These are phyloP conservation scores for Timema podura DNA, from an alignment of 2,888 invertebrate genomes.

Conservation along the genomic window DNA sequence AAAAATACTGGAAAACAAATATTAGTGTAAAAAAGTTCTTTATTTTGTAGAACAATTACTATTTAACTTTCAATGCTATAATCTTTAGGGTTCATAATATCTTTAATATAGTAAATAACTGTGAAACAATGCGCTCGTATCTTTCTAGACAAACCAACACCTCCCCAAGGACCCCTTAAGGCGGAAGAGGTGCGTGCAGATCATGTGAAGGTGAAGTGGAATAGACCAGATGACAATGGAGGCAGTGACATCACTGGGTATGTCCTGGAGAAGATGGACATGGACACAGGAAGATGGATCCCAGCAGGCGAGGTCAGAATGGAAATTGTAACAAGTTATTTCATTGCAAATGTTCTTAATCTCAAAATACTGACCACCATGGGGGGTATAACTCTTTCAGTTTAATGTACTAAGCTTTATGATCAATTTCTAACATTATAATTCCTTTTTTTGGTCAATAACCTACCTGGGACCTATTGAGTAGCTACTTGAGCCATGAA, in stretches of 20 bases:
- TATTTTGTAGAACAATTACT: too few species aligned
- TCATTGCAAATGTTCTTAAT: background rate
- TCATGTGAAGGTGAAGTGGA: slow-evolving; percentile 89
- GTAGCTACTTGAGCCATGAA: too few species aligned
- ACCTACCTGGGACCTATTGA: too few species aligned
- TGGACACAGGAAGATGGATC: slow-evolving; percentile 94
- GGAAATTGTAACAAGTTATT: background rate
- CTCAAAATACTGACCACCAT: background rate
- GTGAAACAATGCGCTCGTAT: background rate
- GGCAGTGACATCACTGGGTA: slow-evolving; percentile 88
- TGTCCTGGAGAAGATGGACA: slow-evolving; percentile 92
- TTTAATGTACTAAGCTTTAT: background rate
- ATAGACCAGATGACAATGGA: slow-evolving; percentile 81
- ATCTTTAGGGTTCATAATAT: too few species aligned
- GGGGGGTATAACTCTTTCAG: background rate
- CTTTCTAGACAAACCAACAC: slow-evolving; percentile 70
- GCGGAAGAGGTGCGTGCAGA: slow-evolving; percentile 85
- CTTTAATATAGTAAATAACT: too few species aligned
- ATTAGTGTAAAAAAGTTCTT: too few species aligned
- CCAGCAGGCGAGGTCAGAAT: slow-evolving; percentile 79
- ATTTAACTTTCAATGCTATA: too few species aligned
- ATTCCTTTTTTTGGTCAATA: too few species aligned
- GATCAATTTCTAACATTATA: background rate
- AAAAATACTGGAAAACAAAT: too few species aligned
- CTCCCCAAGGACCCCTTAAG: slow-evolving; percentile 80